A percentile compares a stretch with the other conserved stretches of the same genome.
Evolutionary conservation across 2,113 vertebrate species (phyloP).

Genomic region (Nesogale talazaci): DNA sequence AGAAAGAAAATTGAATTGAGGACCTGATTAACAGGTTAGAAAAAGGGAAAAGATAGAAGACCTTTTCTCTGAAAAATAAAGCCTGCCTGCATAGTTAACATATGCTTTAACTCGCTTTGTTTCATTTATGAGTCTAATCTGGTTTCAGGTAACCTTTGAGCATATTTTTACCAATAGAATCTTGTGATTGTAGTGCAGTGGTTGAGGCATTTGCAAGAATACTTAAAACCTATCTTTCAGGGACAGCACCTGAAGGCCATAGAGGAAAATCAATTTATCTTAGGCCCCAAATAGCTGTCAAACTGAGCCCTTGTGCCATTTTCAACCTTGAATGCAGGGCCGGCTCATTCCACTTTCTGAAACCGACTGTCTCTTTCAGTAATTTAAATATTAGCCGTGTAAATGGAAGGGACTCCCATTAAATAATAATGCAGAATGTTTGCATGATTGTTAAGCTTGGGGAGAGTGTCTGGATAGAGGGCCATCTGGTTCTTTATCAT

Average conservation of each 20-base stretch:
- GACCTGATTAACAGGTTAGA: neutral
- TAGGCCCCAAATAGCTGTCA: neutral
- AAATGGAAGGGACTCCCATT: conserved; percentile 18
- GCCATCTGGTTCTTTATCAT: neutral
- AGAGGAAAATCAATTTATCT: neutral
- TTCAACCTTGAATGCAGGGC: neutral
- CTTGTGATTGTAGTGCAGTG: conserved; percentile 23
- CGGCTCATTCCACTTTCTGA: conserved; percentile 10
- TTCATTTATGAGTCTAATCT: conserved; percentile 36
- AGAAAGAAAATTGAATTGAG: conserved; percentile 14
- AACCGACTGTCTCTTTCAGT: neutral
- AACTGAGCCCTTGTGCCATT: neutral
- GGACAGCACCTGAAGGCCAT: neutral
- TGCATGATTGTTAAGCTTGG: neutral
- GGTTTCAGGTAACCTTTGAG: neutral
- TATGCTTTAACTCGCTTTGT: conserved; percentile 57
- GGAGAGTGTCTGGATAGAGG: neutral
- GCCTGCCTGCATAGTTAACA: neutral
- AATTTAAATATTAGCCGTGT: conserved; percentile 25
- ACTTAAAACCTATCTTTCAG: conserved; percentile 11
- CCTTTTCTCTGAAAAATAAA: conserved; percentile 39
- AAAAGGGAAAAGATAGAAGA: conserved; percentile 9
- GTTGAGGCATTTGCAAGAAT: conserved; percentile 43
- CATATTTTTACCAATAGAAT: conserved; percentile 51
- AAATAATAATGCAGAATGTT: neutral